These are phyloP conservation scores for Procambarus virginalis DNA, from an alignment of 1,140 invertebrate genomes.

Conservation along the genomic window DNA sequence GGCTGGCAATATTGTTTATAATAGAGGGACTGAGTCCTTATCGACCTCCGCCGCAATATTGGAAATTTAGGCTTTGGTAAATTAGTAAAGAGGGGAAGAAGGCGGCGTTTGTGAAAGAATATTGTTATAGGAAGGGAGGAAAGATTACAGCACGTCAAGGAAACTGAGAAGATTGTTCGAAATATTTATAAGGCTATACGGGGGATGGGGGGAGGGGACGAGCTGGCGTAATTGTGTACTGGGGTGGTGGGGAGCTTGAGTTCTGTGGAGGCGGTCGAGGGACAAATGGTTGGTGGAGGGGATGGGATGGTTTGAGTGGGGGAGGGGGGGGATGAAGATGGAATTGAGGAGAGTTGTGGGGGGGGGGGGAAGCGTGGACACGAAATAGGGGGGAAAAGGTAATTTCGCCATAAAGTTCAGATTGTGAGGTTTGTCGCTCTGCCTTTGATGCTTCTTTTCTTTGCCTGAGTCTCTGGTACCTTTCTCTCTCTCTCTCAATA, in stretches of 20 bases:
- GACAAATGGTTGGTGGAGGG: too few relatives aligned
- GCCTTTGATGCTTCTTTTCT: neutral
- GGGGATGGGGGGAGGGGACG: neutral
- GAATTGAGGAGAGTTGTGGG: neutral
- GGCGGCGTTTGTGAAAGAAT: too few relatives aligned
- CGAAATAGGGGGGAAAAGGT: neutral
- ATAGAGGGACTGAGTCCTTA: neutral
- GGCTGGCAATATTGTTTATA: neutral
- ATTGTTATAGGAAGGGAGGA: too few relatives aligned
- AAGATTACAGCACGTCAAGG: neutral
- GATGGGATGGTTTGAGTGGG: too few relatives aligned
- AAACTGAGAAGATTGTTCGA: neutral
- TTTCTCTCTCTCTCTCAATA: constrained; percentile 3
- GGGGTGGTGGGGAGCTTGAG: neutral
- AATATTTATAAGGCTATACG: too few relatives aligned
- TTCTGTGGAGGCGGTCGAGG: neutral
- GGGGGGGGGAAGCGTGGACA: neutral
- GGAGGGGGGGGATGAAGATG: neutral
- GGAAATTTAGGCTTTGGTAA: neutral
- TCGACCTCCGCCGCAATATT: neutral
- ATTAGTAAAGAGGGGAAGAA: too few relatives aligned
- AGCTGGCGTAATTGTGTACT: neutral
- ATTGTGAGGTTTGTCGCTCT: neutral
- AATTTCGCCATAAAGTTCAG: neutral
- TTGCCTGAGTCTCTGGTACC: neutral